Conservation (phyloP, 2,888 invertebrate species). For the Ormyrus labotus region DNA sequence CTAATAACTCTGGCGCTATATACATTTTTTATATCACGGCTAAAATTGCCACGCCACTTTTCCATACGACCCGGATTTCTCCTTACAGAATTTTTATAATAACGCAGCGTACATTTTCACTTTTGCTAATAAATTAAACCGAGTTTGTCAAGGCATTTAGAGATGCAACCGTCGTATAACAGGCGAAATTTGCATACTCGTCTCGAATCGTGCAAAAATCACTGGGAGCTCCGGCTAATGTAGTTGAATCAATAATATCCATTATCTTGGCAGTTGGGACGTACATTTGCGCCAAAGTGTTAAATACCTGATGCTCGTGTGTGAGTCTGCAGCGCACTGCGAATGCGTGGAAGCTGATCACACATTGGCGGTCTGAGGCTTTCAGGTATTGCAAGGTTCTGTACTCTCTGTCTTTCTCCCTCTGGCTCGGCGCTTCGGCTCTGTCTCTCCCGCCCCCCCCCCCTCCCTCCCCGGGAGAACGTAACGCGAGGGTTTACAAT, state of each 20-base stretch:
- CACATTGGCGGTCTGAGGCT: slow-evolving; percentile 42
- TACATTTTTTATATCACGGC: neutral
- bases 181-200: no score
- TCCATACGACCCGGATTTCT: no score
- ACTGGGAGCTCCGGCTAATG: neutral
- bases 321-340: slow-evolving; percentile 3
- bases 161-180: no score
- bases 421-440: neutral
- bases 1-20: neutral
- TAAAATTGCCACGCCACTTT: neutral
- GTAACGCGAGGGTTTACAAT: slow-evolving; percentile 48
- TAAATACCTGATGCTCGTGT: slow-evolving; percentile 32
- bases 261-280: slow-evolving; percentile 35
- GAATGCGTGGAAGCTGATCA: slow-evolving; percentile 33
- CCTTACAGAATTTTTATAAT: no score
- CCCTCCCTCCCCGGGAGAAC: neutral
- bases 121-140: no score
- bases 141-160: no score
- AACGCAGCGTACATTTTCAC: no score
- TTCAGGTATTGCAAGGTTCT: slow-evolving; percentile 44
- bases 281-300: slow-evolving; percentile 25
- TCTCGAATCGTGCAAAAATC: no score
- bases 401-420: slow-evolving; percentile 10
- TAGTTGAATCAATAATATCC: slow-evolving; percentile 42
- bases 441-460: neutral